Evolutionary conservation across 2,113 vertebrate genomes (phyloP).

Genomic region (Forbesichthys papilliferus): DNA sequence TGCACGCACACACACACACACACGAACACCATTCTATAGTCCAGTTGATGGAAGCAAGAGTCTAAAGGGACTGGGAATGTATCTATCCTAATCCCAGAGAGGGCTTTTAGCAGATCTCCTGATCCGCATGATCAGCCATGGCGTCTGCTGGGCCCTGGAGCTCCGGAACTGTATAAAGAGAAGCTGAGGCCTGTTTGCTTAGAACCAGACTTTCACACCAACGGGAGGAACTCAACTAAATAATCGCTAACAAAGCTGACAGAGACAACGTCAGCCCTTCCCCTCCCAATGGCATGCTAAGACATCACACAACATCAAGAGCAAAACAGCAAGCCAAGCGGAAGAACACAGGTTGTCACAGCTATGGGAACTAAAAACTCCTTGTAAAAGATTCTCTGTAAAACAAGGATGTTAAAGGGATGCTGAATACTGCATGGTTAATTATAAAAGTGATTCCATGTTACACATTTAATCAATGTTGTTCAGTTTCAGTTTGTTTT

Average conservation of each 20-base stretch:
- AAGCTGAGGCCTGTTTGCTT: slow-evolving; percentile 70
- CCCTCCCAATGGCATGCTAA: slow-evolving; percentile 63
- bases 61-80: slow-evolving; percentile 61
- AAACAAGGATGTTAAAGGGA: not conserved
- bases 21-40: too few relatives aligned
- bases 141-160: slow-evolving; percentile 55
- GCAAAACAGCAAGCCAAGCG: slow-evolving; percentile 47
- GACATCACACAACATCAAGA: slow-evolving; percentile 71
- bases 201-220: slow-evolving; percentile 72
- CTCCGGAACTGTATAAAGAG: slow-evolving; percentile 71
- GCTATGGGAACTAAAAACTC: not conserved
- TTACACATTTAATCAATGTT: too few relatives aligned
- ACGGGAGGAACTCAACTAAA: slow-evolving; percentile 71
- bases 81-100: slow-evolving; percentile 64
- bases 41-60: slow-evolving; percentile 22
- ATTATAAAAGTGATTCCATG: too few relatives aligned
- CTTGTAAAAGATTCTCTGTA: not conserved
- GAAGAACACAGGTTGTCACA: slow-evolving; percentile 42
- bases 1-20: too few relatives aligned
- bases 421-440: not conserved
- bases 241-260: slow-evolving; percentile 76
- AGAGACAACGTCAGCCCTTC: slow-evolving; percentile 59
- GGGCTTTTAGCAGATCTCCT: slow-evolving; percentile 75
- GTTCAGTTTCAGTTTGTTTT: too few relatives aligned
- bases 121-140: slow-evolving; percentile 62